Base-by-base conservation (phyloP, 2,797 vertebrate species). In the Geotrypetes seraphini region DNA sequence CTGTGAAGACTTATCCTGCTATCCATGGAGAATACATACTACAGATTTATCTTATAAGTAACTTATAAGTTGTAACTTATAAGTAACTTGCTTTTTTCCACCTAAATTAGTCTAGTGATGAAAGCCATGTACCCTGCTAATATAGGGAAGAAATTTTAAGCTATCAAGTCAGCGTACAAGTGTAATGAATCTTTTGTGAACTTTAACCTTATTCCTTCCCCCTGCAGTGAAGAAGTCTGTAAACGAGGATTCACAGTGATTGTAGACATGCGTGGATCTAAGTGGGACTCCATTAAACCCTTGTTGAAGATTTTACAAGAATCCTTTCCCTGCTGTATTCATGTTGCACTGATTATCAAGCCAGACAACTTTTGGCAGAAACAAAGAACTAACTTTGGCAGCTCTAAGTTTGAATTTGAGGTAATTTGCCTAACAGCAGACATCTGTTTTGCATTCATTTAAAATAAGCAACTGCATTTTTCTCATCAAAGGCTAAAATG, bases 331-430 rank as follows among this genome's bases (percentile, higher is more conserved):
- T 72, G 76, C 75, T 87, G 81, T 82, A 91, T 91, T 69, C 88
- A 89, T 44, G 71, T 88, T 55, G 81, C 90, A 55, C 90, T 84
- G 70, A 98, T 98, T 73, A 98, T 98, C 77, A 98, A 98, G 66
- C 95, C 95, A 13, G 94, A 98, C 78, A 98, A 96, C 82, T 98
- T 91, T 77, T 98, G 95, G 95, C 95, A 98, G 73, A 98, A 98
- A 59, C 95, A 97, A 73, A 90, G 93, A 69, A 97, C 92, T 45
- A 97, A 97, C 68, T 97, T 97, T 21, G 95, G 94, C 75, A 97
- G 93, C 73, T 94, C 95, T 22, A 98, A 97, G 65, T 98, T 97
- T 67, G 95, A 97, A 69, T 97, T 98, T 73, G 95, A 98, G 90
- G 95, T 97, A 71, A 66, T 65, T 50, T 31, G 3, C 10, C 5